Evolutionary conservation across 2,797 vertebrate genomes (phyloP).

Genomic region (Lacerta bilineata): DNA sequence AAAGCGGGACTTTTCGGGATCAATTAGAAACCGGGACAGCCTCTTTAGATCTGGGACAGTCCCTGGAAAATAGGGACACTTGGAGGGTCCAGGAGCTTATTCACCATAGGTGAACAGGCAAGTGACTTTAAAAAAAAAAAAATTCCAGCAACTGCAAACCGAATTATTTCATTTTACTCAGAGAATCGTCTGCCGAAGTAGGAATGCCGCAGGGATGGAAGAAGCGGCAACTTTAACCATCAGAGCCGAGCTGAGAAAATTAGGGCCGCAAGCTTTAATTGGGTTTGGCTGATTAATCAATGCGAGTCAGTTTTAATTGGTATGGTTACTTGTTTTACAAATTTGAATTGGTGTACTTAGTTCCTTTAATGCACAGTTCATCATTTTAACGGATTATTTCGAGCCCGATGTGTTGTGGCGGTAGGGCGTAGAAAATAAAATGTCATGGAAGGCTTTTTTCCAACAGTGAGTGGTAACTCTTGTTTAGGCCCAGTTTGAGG

Average conservation of each 20-base stretch:
- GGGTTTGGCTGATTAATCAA: conserved; percentile 23
- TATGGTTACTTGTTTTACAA: background rate
- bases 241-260: conserved; percentile 1
- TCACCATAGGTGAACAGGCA: too few species aligned
- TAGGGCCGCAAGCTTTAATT: conserved; percentile 9
- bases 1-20: fast-evolving
- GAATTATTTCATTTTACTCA: background rate
- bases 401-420: background rate
- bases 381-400: conserved; percentile 4
- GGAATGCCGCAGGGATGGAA: background rate
- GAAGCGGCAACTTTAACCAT: background rate
- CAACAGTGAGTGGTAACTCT: background rate
- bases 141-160: background rate
- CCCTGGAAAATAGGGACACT: too few species aligned
- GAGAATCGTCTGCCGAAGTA: background rate
- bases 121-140: too few species aligned
- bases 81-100: too few species aligned
- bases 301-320: background rate
- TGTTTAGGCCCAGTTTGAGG: too few species aligned
- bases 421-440: background rate
- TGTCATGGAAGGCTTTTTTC: background rate
- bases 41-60: too few species aligned
- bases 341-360: conserved; percentile 8
- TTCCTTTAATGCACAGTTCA: background rate
- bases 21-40: too few species aligned